Percentiles rank a stretch among this genome's conserved stretches.
phyloP scores from a whole-genome alignment of 2,797 vertebrate genomes.

The Oreochromis grahami region DNA sequence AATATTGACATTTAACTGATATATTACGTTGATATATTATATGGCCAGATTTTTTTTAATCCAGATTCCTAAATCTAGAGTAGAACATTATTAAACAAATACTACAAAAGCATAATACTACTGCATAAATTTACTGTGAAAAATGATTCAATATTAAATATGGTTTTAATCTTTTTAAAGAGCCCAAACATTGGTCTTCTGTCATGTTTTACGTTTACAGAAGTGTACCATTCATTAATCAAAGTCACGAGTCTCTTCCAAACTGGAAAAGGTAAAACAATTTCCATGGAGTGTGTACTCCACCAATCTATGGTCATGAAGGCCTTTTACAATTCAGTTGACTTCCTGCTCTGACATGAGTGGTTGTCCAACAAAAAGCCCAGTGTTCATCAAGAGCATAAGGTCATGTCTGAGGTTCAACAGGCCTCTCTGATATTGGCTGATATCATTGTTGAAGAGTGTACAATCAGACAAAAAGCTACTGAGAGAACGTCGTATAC shows the following conservation, averaged over 20 bases:
- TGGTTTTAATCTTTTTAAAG: background rate
- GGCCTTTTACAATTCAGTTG: background rate
- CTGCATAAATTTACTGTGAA: background rate
- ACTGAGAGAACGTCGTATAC: background rate
- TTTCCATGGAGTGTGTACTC: background rate
- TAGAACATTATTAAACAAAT: background rate
- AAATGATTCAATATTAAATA: background rate
- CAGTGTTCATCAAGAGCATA: background rate
- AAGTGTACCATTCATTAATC: background rate
- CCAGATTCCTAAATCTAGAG: background rate
- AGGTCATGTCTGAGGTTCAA: background rate
- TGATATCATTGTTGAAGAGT: background rate
- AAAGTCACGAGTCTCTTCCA: background rate
- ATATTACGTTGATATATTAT: background rate
- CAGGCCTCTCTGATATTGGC: background rate
- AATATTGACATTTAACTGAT: background rate
- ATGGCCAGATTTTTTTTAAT: background rate
- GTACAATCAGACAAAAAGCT: background rate
- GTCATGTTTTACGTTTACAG: background rate
- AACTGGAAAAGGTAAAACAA: background rate
- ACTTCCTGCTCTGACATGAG: background rate
- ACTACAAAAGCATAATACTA: background rate
- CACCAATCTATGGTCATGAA: background rate
- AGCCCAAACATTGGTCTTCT: background rate
- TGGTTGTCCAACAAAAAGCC: background rate